phyloP scores from a whole-genome alignment of 2,888 invertebrate species.

The Palloptera scutellata region DNA sequence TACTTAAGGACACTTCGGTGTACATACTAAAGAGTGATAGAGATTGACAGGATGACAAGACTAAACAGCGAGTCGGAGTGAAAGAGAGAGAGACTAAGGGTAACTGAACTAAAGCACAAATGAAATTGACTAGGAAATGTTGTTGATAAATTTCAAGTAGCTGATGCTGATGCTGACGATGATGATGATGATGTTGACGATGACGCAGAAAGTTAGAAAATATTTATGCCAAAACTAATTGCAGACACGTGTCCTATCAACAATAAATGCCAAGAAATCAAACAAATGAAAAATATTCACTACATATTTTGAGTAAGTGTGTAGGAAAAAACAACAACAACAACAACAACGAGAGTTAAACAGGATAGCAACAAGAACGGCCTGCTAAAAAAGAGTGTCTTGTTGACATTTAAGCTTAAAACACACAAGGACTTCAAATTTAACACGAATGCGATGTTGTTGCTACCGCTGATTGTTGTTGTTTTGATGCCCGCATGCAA shows the following conservation, averaged over 20 bases:
- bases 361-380: not conserved
- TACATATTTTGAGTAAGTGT: too few species aligned
- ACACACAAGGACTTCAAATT: too few species aligned
- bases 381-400: not conserved
- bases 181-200: conserved; percentile 8
- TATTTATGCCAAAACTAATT: conserved; percentile 54
- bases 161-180: conserved; percentile 27
- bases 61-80: too few species aligned
- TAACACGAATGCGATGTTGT: too few species aligned
- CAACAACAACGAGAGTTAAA: not conserved
- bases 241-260: conserved; percentile 60
- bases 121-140: not conserved
- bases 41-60: too few species aligned
- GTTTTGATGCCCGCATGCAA: too few species aligned
- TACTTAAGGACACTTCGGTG: too few species aligned
- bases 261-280: conserved; percentile 37
- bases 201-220: conserved; percentile 35
- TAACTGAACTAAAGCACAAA: not conserved
- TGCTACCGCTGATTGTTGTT: too few species aligned
- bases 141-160: not conserved
- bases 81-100: too few species aligned
- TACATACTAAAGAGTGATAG: too few species aligned
- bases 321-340: conserved; percentile 7
- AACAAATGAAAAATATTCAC: conserved; percentile 4
- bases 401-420: conserved; percentile 10